Percentiles rank a stretch among this genome's conserved stretches.
phyloP scores from a whole-genome alignment of 2,113 vertebrate species.

The Pithys albifrons region DNA sequence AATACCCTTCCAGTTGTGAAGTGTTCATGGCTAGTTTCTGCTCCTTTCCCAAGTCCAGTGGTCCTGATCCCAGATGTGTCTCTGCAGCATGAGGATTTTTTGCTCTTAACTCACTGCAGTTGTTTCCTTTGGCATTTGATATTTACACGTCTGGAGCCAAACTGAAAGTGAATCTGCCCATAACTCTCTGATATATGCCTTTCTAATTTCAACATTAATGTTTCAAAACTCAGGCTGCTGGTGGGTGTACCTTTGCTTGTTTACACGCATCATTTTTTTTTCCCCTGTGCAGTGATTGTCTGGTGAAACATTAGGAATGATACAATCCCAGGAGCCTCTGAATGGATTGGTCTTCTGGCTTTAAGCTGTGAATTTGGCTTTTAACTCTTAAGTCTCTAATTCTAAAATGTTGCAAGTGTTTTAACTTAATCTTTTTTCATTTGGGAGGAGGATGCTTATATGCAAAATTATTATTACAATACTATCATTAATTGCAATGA shows the following conservation, averaged over 20 bases:
- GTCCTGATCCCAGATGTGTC: accelerated
- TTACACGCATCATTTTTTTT: not conserved
- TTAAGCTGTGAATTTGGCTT: not conserved
- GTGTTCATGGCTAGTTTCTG: not conserved
- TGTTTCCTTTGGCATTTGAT: conserved; percentile 36
- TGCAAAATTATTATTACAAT: not conserved
- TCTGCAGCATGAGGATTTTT: not conserved
- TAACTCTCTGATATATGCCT: conserved; percentile 10
- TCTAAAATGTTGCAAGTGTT: not conserved
- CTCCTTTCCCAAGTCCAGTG: not conserved
- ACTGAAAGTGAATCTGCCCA: conserved; percentile 28
- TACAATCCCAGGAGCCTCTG: not conserved
- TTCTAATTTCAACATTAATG: conserved; percentile 38
- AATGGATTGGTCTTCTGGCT: not conserved
- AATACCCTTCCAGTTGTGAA: not conserved
- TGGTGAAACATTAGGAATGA: not conserved
- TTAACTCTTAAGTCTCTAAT: not conserved
- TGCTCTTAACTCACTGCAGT: not conserved
- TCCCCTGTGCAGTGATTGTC: not conserved
- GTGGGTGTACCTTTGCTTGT: conserved; percentile 4
- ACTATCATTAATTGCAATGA: not conserved
- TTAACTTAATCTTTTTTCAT: not conserved
- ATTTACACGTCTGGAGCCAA: conserved; percentile 26
- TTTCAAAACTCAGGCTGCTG: conserved; percentile 27
- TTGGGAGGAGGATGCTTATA: not conserved